Evolutionary conservation across 2,888 invertebrate species (phyloP), one percentile per base, ranked within the genome.

Genomic region (Nemapogon koenigi): DNA sequence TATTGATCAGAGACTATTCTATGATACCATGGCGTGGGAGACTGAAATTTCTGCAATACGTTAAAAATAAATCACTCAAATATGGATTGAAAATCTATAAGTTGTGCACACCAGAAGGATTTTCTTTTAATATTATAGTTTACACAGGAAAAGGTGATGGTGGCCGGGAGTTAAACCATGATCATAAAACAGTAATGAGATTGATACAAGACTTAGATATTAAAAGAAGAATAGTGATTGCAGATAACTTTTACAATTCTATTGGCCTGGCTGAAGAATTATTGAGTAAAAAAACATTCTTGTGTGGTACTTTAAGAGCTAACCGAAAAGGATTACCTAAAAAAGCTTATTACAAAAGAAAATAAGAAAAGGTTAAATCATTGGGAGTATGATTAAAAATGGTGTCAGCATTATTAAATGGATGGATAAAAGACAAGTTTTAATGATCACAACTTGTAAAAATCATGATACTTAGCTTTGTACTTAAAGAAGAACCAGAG

Each of bases 1-100:
- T 39, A 7, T 14, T 56, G 2, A 46, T 51, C n/a, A 51, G 62
- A 17, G 57, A 61, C 41, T 55, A 60, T 43, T 46, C 48, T 25
- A 52, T 59, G 50, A 46, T 61, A 16, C 53, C 55, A 15, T 58
- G 50, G 50, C 42, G 52, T 22, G 57, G 57, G 7, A 40, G 57
- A 31, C 43, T 62, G 3, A 14, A 30, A 14, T 55, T 58, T 39
- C 47, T 49, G 1, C 57, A 59, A 39, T 59, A 57, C 39, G 55
- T 57, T 22, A 51, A 52, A 40, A 48, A 46, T 19, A 59, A 57
- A 42, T 32, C 45, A 11, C 52, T 55, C 37, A 49, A 49, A 35
- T 60, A 56, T 37, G 58, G 59, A 0, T 41, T 58, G 14, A 55
- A 60, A 45, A 15, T 61, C 18, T 57, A 57, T 38, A 52, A 57